Percentiles rank a stretch among this genome's conserved stretches.
Conservation (phyloP, 2,888 invertebrate species). For the Beris chalybata region DNA sequence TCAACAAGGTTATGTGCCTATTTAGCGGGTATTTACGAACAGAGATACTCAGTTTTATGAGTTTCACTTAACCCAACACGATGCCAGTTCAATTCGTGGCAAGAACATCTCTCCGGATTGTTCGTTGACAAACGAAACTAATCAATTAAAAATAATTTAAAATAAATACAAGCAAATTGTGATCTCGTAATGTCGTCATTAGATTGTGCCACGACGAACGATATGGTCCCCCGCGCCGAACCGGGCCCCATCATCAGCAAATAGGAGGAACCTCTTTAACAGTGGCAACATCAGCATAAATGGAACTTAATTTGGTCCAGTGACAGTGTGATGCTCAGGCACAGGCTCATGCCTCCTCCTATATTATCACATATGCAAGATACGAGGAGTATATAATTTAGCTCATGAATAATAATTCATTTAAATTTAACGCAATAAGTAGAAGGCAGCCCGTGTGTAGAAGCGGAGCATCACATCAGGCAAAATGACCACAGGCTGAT, state of each 20-base stretch:
- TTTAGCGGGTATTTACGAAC: slow-evolving; percentile 21
- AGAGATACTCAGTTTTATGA: slow-evolving; percentile 18
- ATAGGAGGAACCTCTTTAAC: slow-evolving; percentile 20
- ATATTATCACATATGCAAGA: slow-evolving; percentile 30
- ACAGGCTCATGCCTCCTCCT: slow-evolving; percentile 30
- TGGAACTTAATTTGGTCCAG: slow-evolving; percentile 39
- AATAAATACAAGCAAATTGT: slow-evolving; percentile 40
- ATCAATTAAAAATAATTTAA: slow-evolving; percentile 41
- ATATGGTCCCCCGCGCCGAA: slow-evolving; percentile 7
- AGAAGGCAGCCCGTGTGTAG: slow-evolving; percentile 24
- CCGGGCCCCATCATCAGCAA: slow-evolving; percentile 19
- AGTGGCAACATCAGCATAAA: slow-evolving; percentile 37
- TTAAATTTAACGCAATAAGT: slow-evolving; percentile 39
- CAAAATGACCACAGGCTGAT: slow-evolving; percentile 25
- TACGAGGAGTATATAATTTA: slow-evolving; percentile 35
- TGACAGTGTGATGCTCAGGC: slow-evolving; percentile 24
- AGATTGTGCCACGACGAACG: slow-evolving; percentile 33
- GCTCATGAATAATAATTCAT: slow-evolving; percentile 41
- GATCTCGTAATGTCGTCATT: slow-evolving; percentile 41
- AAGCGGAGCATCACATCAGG: slow-evolving; percentile 21
- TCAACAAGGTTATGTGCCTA: slow-evolving; percentile 25
- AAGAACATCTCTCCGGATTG: slow-evolving; percentile 12
- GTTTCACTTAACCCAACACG: slow-evolving; percentile 28
- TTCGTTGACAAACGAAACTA: slow-evolving; percentile 36
- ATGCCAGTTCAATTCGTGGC: slow-evolving; percentile 17